These are phyloP conservation scores for Sebastes miniatus DNA, from an alignment of 2,797 vertebrate species.

Conservation along the genomic window DNA sequence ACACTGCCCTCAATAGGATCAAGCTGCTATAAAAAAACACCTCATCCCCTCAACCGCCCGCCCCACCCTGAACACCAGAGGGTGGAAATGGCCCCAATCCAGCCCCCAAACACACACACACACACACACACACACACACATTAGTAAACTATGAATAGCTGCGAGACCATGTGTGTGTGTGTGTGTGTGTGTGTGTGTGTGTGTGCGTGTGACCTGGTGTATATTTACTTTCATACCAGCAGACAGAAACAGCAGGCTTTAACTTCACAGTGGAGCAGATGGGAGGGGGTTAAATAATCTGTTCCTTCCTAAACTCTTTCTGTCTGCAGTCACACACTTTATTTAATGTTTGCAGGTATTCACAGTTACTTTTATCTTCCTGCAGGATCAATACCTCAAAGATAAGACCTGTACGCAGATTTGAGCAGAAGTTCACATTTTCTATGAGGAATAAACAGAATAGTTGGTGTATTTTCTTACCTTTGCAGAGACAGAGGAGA, in stretches of 20 bases:
- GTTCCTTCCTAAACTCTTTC: slow-evolving; percentile 21
- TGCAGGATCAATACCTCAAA: neutral
- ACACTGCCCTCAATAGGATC: slow-evolving; percentile 77
- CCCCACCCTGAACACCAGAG: slow-evolving; percentile 13
- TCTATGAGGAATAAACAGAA: fast-evolving
- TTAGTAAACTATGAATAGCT: neutral
- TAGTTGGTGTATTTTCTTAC: slow-evolving; percentile 52
- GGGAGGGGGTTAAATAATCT: slow-evolving; percentile 15
- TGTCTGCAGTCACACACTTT: neutral
- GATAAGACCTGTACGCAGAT: neutral
- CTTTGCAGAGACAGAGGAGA: slow-evolving; percentile 72
- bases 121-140: neutral
- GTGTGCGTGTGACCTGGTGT: neutral
- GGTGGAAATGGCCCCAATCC: slow-evolving; percentile 28
- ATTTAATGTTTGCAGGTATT: neutral
- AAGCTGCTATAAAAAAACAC: slow-evolving; percentile 80
- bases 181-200: neutral
- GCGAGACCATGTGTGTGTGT: neutral
- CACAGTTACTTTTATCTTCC: neutral
- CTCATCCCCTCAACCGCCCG: slow-evolving; percentile 58
- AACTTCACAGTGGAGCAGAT: neutral
- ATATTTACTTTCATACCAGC: neutral
- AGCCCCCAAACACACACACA: neutral
- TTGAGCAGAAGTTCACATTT: neutral
- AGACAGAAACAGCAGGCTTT: neutral